Evolutionary conservation across 1,140 invertebrate genomes (phyloP), one percentile per base, ranked within the genome.

Genomic region (Drosophila pachea): DNA sequence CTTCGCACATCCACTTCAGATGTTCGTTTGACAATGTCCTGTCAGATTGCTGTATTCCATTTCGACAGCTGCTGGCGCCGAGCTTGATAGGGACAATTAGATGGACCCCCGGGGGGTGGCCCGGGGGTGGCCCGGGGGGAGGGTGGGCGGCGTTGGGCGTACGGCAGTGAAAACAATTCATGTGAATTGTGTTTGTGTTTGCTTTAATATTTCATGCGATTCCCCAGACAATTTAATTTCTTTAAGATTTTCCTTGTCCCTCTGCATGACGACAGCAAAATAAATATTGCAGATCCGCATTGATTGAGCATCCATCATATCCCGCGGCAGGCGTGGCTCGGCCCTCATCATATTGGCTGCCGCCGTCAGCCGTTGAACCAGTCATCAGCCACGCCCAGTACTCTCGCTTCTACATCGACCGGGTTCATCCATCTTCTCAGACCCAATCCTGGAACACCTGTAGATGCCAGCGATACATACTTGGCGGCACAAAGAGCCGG

Each of bases 381-480:
- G 31, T 36, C 49, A 38, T 52, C 61, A 43, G 12, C 32, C 55
- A 42, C 32, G 50, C 60, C 33, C 43, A 38, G 33, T 49, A 29
- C 14, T 35, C 40, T 5, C 8, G n/a, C n/a, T n/a, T n/a, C n/a
- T 68, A 53, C 52, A 56, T 62, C 29, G 58, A 72, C 48, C 36
- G 47, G 67, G 67, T 74, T 78, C 79, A 82, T 82, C 78, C 83
- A 82, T 83, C 78, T 74, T 83, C 36, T 52, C 55, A 33, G 48
- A 3, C 7, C 48, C 47, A 50, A 61, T 42, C 47, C 45, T 36
- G 59, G 59, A 67, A 86, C 79, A 84, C 79, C 79, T 84, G 79
- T 84, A 74, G 79, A 70, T 66, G 76, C 73, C 68, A 68, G 22
- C 75, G 36, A 38, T 53, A 76, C 7, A 45, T 55, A 68, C 52